Evolutionary conservation across 2,888 invertebrate species (phyloP), one percentile per base, ranked within the genome.

Genomic region (Hypercompe scribonia): DNA sequence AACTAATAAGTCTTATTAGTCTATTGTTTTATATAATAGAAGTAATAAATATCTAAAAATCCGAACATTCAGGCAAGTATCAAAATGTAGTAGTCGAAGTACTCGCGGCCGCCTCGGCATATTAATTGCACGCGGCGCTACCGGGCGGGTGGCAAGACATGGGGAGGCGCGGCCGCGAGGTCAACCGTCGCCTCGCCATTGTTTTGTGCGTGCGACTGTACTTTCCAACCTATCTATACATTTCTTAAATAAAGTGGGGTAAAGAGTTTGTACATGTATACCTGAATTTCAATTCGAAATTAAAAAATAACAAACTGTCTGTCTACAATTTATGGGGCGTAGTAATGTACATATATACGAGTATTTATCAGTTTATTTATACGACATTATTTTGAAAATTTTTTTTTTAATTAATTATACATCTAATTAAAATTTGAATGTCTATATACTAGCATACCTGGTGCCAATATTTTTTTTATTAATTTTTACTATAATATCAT

Each of bases 51-150:
- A 58, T 36, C 8, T 28, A 7, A 36, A 69, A 11, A 28, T 3
- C 13, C 28, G 21, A 54, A 68, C 33, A 36, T 68, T 58, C 10
- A 39, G 21, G 1, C 66, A 72, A 93, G 90, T 86, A 90, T 85
- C 91, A 91, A 92, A 75, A 58, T 28, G 0, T 3, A 0, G 65
- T 31, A 18, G 77, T 84, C 90, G 81, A 70, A 4, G 85, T 90
- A 89, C 83, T 89, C 94, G 95, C 95, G 95, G 95, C 91, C 92
- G 94, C 92, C 94, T 94, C 94, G 94, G 95, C 95, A 95, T 95
- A 95, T 95, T 95, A 95, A 95, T 95, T 95, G 95, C 95, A 95
- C 94, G 95, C 95, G 95, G 95, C 92, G 94, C 95, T 94, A 94
- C 94, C 94, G 93, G 77, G 89, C 90, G 93, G 92, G 92, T 88